Conservation (phyloP, 2,113 vertebrate species). For the Phyllostomus discolor region DNA sequence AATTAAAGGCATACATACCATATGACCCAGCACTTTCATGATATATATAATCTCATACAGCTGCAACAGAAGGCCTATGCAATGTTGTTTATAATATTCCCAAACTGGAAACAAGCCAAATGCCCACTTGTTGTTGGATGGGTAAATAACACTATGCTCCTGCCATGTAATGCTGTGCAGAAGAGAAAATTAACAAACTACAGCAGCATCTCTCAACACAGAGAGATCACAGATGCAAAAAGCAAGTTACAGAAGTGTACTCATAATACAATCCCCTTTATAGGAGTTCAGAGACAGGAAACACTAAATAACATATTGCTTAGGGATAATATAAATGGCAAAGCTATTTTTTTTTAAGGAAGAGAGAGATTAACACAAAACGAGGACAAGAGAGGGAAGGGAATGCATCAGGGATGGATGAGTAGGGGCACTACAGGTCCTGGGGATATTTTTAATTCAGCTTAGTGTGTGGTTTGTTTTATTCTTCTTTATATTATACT, state of each 20-base stretch:
- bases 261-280: not conserved
- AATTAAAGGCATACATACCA: not conserved
- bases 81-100: not conserved
- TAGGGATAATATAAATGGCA: not conserved
- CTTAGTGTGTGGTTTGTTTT: not conserved
- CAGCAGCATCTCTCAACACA: not conserved
- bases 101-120: not conserved
- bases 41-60: not conserved
- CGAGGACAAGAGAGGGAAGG: not conserved
- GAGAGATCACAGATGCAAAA: not conserved
- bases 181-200: not conserved
- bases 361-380: not conserved
- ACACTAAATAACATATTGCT: not conserved
- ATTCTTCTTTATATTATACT: not conserved
- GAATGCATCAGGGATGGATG: not conserved
- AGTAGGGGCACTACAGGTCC: not conserved
- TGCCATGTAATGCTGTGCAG: not conserved
- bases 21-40: not conserved
- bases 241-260: not conserved
- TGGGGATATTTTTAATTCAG: not conserved
- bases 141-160: not conserved
- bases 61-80: not conserved
- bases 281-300: not conserved
- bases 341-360: not conserved
- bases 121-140: not conserved